Base-by-base conservation (phyloP, 2,113 vertebrate genomes). In the Aegypius monachus region DNA sequence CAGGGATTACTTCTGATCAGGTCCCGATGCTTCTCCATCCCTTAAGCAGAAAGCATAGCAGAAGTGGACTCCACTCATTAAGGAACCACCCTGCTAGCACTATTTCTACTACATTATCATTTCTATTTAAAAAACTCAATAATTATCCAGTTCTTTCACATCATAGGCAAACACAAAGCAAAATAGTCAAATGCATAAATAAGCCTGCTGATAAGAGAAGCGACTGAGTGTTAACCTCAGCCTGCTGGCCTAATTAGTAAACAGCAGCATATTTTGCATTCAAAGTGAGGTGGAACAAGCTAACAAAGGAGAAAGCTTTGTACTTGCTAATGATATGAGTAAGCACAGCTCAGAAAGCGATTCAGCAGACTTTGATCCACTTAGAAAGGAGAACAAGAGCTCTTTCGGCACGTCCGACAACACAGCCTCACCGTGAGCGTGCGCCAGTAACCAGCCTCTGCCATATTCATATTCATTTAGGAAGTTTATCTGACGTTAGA, bases 251-350 rank as follows among this genome's bases (percentile, higher is more conserved):
- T 84, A 42, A 88, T 95, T 91, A 92, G 72, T 62, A 23, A 91
- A 89, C 40, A 70, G 93, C 53, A 89, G 53, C 63, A 52, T 43
- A 48, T 72, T 88, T 91, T 92, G 75, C 79, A 81, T 95, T 79
- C 84, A 80, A 48, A 92, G 61, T 18, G 83, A 94, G 73, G 52
- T 78, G 65, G 70, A 71, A 71, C 77, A 72, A 63, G 42, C 1
- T 20, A 84, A 86, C 75, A 95, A 90, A 88, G 68, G 84, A 67
- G 81, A 71, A 48, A 47, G 80, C 97, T 98, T 97, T 97, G 98
- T 97, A 90, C 56, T 90, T 70, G 7, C 27, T 95, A 96, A 98
- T 97, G 92, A 96, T 78, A 97, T 97, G 97, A 88, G 88, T 97
- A 93, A 97, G 70, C 45, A 31, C 78, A 90, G 96, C 86, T 96